These are phyloP conservation scores for Bubalus kerabau DNA, from an alignment of 2,113 vertebrate species.

Conservation along the genomic window DNA sequence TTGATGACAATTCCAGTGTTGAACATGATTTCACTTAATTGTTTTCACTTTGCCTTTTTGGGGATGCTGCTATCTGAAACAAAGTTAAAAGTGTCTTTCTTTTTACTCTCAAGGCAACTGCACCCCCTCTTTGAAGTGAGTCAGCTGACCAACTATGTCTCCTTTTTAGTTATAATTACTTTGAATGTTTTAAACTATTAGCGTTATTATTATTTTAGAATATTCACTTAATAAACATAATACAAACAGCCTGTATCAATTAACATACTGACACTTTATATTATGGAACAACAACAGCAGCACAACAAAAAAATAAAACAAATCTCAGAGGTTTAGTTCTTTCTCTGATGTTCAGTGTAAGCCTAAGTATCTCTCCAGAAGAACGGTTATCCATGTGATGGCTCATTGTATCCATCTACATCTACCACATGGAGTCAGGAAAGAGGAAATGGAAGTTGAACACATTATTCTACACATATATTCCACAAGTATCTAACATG, in stretches of 20 bases:
- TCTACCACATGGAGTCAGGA: background rate
- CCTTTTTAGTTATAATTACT: background rate
- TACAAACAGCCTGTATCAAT: background rate
- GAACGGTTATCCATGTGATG: background rate
- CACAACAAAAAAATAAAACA: background rate
- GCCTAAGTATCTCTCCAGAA: background rate
- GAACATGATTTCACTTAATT: conserved; percentile 58
- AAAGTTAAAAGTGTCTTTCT: background rate
- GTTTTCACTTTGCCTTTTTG: conserved; percentile 36
- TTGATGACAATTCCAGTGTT: conserved; percentile 51
- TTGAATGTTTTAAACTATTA: background rate
- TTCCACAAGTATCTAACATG: background rate
- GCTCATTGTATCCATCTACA: rapidly evolving
- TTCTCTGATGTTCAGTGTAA: background rate
- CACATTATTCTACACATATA: background rate
- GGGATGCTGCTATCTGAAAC: conserved; percentile 7
- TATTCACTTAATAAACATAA: background rate
- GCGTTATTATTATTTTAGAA: background rate
- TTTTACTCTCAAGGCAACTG: background rate
- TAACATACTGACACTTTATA: background rate
- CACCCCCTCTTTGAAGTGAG: background rate
- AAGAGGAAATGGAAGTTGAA: background rate
- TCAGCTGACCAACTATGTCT: background rate
- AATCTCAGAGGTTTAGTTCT: background rate
- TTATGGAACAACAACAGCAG: background rate